These are phyloP conservation scores for Orthosia gothica DNA, from an alignment of 2,888 invertebrate genomes.

Conservation along the genomic window DNA sequence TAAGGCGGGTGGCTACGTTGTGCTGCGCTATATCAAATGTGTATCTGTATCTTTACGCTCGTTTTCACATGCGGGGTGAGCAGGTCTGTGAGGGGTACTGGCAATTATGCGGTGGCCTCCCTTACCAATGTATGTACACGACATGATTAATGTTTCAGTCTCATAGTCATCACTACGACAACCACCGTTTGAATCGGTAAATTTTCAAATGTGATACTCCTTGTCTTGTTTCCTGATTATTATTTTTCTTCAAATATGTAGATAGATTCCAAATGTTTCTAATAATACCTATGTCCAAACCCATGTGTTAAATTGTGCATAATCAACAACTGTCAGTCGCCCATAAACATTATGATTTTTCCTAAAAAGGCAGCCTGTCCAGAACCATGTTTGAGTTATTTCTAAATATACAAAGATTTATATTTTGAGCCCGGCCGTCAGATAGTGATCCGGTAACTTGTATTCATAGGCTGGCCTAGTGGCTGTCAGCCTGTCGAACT, in stretches of 20 bases:
- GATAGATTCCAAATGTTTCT: neutral
- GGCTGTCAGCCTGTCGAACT: constrained; percentile 74
- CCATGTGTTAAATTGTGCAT: neutral
- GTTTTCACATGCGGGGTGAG: constrained; percentile 61
- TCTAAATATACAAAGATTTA: constrained; percentile 29
- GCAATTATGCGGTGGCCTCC: constrained; percentile 35
- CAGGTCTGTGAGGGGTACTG: constrained; percentile 40
- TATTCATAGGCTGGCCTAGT: constrained; percentile 79
- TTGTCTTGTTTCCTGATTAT: neutral
- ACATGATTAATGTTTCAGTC: constrained; percentile 12
- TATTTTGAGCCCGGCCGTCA: constrained; percentile 70
- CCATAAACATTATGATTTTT: too few relatives aligned
- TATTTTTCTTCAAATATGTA: neutral
- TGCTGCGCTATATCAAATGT: constrained; percentile 52
- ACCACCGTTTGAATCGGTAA: neutral
- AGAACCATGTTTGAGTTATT: constrained; percentile 10
- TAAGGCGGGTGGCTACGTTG: constrained; percentile 70
- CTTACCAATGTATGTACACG: constrained; percentile 6
- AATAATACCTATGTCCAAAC: neutral
- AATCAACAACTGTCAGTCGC: neutral
- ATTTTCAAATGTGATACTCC: neutral
- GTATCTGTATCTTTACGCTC: constrained; percentile 60
- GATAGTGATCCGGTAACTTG: constrained; percentile 77
- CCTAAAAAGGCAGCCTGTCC: neutral
- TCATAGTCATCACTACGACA: neutral